Conservation (phyloP, 2,888 invertebrate species). For the Hyles lineata region DNA sequence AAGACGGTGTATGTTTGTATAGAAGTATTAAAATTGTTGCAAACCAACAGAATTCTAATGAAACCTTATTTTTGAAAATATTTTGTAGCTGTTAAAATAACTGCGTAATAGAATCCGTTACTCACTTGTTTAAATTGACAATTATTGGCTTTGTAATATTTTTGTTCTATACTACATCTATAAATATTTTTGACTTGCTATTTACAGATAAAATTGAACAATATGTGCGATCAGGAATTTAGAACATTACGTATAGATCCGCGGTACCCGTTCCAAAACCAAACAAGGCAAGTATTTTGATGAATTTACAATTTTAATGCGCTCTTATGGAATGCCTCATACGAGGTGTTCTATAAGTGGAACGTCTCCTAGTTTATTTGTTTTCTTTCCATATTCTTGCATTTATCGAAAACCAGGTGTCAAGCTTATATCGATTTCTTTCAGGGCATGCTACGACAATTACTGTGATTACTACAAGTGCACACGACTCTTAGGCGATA, state of each 20-base stretch:
- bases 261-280: conserved; percentile 73
- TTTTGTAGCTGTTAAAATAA: too few relatives aligned
- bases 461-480: conserved; percentile 78
- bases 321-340: not conserved
- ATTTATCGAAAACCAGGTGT: not conserved
- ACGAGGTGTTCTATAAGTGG: too few relatives aligned
- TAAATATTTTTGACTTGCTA: conserved; percentile 6
- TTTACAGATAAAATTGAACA: conserved; percentile 34
- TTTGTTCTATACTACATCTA: too few relatives aligned
- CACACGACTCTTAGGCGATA: conserved; percentile 67
- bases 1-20: too few relatives aligned
- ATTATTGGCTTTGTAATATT: not conserved
- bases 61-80: too few relatives aligned
- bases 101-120: too few relatives aligned
- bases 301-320: not conserved
- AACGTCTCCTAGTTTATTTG: too few relatives aligned
- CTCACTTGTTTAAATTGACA: conserved; percentile 13
- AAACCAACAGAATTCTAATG: too few relatives aligned
- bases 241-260: conserved; percentile 75
- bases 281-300: conserved; percentile 65
- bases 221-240: conserved; percentile 78
- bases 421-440: not conserved
- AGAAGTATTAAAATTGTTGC: too few relatives aligned
- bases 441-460: conserved; percentile 77
- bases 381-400: too few relatives aligned